phyloP scores from a whole-genome alignment of 2,888 invertebrate species.

The Didymodactylos carnosus region DNA sequence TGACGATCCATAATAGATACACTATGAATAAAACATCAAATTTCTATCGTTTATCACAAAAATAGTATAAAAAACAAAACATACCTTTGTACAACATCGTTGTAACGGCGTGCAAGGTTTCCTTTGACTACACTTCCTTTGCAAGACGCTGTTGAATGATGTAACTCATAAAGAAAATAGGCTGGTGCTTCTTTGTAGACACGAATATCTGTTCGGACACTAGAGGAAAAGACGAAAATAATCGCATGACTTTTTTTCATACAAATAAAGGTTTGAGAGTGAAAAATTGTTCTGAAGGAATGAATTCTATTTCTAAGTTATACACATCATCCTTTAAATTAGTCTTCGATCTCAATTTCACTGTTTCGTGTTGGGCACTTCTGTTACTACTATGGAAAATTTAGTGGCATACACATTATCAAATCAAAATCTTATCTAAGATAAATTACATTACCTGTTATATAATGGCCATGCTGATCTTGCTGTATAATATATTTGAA shows the following conservation, averaged over 20 bases:
- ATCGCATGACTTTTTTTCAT: too few relatives aligned
- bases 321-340: too few relatives aligned
- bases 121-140: neutral
- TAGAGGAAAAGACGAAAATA: too few relatives aligned
- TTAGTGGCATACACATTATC: too few relatives aligned
- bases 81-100: neutral
- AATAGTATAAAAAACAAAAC: neutral
- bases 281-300: too few relatives aligned
- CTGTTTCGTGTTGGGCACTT: too few relatives aligned
- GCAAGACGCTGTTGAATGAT: neutral
- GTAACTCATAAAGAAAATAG: slow-evolving; percentile 23
- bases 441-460: slow-evolving; percentile 20
- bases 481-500: slow-evolving; percentile 48
- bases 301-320: too few relatives aligned
- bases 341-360: too few relatives aligned
- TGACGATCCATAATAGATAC: slow-evolving; percentile 47
- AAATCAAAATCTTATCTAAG: slow-evolving; percentile 5
- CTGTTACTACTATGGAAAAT: too few relatives aligned
- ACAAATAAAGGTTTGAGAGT: too few relatives aligned
- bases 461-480: slow-evolving; percentile 43
- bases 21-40: slow-evolving; percentile 20
- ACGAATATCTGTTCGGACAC: neutral
- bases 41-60: neutral
- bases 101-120: neutral
- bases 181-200: neutral